Percentiles rank a stretch among this genome's conserved stretches.
Evolutionary conservation across 2,888 invertebrate genomes (phyloP).

Genomic region (Xestia ashworthii): DNA sequence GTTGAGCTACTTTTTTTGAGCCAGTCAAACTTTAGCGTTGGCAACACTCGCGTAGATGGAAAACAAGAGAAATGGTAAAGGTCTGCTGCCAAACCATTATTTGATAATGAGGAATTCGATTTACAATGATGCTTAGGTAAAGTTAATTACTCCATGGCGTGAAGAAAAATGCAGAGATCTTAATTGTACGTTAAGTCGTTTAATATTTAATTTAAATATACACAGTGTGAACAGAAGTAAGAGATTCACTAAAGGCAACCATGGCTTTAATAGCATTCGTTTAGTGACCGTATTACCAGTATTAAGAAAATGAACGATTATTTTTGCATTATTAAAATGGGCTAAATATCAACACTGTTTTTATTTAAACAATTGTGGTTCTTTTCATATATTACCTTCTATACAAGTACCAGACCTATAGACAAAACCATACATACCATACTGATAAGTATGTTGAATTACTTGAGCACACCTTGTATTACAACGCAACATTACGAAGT

Average conservation of each 20-base stretch:
- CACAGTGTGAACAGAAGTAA: too few species aligned
- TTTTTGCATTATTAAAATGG: too few species aligned
- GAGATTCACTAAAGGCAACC: too few species aligned
- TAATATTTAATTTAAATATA: too few species aligned
- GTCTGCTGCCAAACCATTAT: neutral
- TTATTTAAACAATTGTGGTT: neutral
- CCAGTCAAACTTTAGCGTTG: conserved; percentile 11
- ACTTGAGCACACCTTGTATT: conserved; percentile 23
- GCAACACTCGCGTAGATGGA: neutral
- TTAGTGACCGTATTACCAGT: too few species aligned
- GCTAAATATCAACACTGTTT: too few species aligned
- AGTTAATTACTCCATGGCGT: neutral
- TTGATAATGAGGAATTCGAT: neutral
- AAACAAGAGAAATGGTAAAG: neutral
- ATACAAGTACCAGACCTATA: neutral
- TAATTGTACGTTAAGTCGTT: too few species aligned
- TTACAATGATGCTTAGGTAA: neutral
- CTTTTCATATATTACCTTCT: neutral
- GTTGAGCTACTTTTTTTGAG: conserved; percentile 26
- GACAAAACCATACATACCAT: neutral
- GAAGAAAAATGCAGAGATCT: too few species aligned
- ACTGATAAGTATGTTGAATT: conserved; percentile 11
- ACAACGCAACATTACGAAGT: conserved; percentile 31
- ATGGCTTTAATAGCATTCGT: too few species aligned
- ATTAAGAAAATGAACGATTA: too few species aligned